phyloP scores from a whole-genome alignment of 2,113 vertebrate genomes.

The Solea solea region DNA sequence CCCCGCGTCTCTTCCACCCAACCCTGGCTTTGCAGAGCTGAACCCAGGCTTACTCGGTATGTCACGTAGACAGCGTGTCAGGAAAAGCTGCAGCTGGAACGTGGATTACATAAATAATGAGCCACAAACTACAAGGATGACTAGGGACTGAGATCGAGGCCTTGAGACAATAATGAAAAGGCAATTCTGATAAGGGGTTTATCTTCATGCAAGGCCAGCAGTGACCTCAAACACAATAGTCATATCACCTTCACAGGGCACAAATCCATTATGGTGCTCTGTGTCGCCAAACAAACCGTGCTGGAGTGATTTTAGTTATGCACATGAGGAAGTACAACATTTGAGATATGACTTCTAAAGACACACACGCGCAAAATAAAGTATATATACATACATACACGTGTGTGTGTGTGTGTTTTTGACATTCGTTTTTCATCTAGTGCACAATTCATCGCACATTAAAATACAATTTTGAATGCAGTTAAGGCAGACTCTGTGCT shows the following conservation, averaged over 20 bases:
- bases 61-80: constrained; percentile 59
- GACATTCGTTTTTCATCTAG: constrained; percentile 47
- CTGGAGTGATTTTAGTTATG: constrained; percentile 3
- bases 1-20: constrained; percentile 23
- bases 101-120: constrained; percentile 71
- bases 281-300: constrained; percentile 20
- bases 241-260: constrained; percentile 18
- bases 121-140: constrained; percentile 48
- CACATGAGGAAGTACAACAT: constrained; percentile 4
- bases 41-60: constrained; percentile 29
- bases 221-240: constrained; percentile 18
- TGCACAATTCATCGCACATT: constrained; percentile 24
- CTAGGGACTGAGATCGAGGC: constrained; percentile 44
- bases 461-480: constrained; percentile 44
- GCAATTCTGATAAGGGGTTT: constrained; percentile 40
- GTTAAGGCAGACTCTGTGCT: constrained; percentile 38
- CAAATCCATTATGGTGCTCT: constrained; percentile 25
- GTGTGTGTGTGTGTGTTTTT: background rate
- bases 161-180: constrained; percentile 44
- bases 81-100: constrained; percentile 60
- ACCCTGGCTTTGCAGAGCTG: constrained; percentile 19
- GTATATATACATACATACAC: too few relatives aligned
- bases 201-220: constrained; percentile 29
- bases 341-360: too few relatives aligned
- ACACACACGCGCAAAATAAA: too few relatives aligned